Evolutionary conservation across 1,140 invertebrate species (phyloP), one percentile per base, ranked within the genome.

Genomic region (Homarus americanus): DNA sequence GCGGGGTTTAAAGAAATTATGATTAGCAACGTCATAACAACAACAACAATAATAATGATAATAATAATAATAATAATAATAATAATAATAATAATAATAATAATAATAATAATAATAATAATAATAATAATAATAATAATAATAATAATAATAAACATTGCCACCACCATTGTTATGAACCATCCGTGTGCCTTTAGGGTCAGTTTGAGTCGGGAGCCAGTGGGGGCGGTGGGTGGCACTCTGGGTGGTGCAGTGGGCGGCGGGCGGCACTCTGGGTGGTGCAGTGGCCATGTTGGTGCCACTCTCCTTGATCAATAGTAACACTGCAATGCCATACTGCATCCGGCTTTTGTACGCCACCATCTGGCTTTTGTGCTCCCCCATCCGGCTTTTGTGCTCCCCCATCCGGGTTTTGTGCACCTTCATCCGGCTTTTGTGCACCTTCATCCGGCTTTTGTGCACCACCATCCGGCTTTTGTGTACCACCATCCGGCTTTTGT

Each of bases 221-320:
- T 36, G 32, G 15, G 5, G 32, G 75, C 34, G 75, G 17, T 7
- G 17, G 75, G 9, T 5, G 4, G 32, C 5, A 5, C 5, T 7
- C 34, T 7, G 17, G 75, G 17, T 7, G 5, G 32, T 17, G 32
- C 10, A 34, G 20, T 10, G 20, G 32, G 20, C 5, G 12, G 38
- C 20, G 32, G 20, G 32, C 10, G 32, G 12, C 10, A n/a, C 10
- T 24, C 10, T 24, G 72, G 12, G 72, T 12, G 72, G 12, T 10
- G 12, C 10, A 20, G 24, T 40, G 10, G 17, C 28, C 36, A 34
- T 72, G 28, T 72, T 34, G 20, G 20, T 66, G 20, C 20, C 63
- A 24, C 63, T 66, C 63, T 28, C 28, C 69, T 72, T 72, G 69
- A 72, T 72, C 69, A 72, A 72, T 72, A 72, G 69, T 34, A 24